phyloP scores from a whole-genome alignment of 2,888 invertebrate species.

The Cerastoderma edule region DNA sequence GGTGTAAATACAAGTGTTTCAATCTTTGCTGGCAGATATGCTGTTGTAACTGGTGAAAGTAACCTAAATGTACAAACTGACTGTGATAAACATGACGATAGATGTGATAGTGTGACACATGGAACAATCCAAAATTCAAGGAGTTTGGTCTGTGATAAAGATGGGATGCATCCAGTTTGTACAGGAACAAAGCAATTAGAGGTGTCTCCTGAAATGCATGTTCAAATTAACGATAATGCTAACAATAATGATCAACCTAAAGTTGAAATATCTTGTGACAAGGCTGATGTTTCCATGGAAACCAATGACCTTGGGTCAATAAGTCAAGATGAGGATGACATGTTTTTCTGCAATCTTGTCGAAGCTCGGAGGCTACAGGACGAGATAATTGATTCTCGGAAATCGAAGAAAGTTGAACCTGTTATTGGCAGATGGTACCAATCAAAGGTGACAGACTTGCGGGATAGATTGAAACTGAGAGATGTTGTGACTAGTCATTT shows the following conservation, averaged over 20 bases:
- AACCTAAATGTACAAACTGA: no score
- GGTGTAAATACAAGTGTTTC: not conserved
- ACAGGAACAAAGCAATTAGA: no score
- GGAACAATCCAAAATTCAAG: no score
- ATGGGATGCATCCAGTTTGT: no score
- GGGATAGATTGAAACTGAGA: constrained; percentile 42
- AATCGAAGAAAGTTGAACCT: constrained; percentile 61
- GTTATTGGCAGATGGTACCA: constrained; percentile 64
- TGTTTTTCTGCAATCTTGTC: constrained; percentile 59
- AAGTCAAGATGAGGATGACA: constrained; percentile 53
- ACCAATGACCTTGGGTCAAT: constrained; percentile 33
- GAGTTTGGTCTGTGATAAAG: no score
- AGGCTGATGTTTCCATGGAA: constrained; percentile 18
- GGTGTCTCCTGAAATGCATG: no score
- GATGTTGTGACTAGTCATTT: constrained; percentile 35
- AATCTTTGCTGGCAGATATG: not conserved
- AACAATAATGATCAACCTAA: no score
- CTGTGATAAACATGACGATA: no score
- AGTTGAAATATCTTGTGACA: no score
- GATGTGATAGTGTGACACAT: no score
- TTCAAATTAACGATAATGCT: no score
- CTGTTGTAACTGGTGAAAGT: not conserved
- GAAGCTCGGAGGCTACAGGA: constrained; percentile 70
- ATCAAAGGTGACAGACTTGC: constrained; percentile 42
- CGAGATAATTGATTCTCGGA: constrained; percentile 62